A percentile compares a stretch with the other conserved stretches of the same genome.
Conservation (phyloP, 2,888 invertebrate species). For the Spodoptera littoralis region DNA sequence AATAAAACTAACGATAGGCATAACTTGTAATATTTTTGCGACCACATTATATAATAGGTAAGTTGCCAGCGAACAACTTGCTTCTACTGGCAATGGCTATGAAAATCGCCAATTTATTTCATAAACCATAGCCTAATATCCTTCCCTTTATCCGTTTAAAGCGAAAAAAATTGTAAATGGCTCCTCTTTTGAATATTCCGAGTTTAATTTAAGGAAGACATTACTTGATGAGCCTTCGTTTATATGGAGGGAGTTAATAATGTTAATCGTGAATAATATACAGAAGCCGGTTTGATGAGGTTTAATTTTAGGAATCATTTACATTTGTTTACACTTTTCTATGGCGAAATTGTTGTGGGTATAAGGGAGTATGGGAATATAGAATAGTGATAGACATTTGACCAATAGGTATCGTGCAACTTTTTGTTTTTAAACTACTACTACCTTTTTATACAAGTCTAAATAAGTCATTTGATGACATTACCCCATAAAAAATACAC, state of each 20-base stretch:
- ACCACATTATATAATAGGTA: no score
- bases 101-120: constrained; percentile 1
- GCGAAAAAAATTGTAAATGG: constrained; percentile 25
- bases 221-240: constrained; percentile 43
- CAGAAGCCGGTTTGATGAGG: constrained; percentile 20
- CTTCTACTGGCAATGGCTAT: no score
- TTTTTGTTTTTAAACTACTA: no score
- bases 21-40: no score
- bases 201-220: constrained; percentile 45
- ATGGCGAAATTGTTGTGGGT: no score
- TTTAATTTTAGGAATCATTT: constrained; percentile 28
- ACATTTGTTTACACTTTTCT: constrained; percentile 7
- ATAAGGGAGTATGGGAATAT: no score
- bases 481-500: no score
- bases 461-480: no score
- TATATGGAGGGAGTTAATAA: constrained; percentile 50
- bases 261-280: constrained; percentile 46
- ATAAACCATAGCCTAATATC: constrained; percentile 5
- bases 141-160: constrained; percentile 6
- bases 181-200: constrained; percentile 37
- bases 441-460: no score
- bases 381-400: no score
- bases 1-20: background rate
- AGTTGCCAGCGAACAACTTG: no score
- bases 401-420: no score